These are phyloP conservation scores for Drosophila kohkoa DNA, from an alignment of 1,140 invertebrate species.

Conservation along the genomic window DNA sequence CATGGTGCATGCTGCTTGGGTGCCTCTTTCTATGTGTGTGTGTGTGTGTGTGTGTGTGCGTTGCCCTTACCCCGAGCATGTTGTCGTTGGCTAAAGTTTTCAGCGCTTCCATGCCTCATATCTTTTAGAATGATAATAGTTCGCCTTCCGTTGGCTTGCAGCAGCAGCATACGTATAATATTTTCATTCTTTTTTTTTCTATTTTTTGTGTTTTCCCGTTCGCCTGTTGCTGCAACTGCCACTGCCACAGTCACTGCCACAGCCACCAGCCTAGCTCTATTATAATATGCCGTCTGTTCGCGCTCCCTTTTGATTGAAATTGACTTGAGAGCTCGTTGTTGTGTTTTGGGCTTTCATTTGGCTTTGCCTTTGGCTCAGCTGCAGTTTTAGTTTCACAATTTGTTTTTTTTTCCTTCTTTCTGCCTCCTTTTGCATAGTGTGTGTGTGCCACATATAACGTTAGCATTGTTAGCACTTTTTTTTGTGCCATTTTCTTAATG, in stretches of 20 bases:
- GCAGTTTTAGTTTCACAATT: slow-evolving; percentile 29
- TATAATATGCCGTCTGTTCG: slow-evolving; percentile 25
- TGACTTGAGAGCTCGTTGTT: slow-evolving; percentile 46
- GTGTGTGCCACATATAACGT: slow-evolving; percentile 5
- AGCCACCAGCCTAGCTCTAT: slow-evolving; percentile 34
- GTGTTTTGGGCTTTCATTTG: slow-evolving; percentile 54
- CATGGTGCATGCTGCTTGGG: slow-evolving; percentile 1
- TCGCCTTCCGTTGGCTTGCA: slow-evolving; percentile 57
- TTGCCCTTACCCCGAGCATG: slow-evolving; percentile 38
- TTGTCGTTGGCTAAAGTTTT: slow-evolving; percentile 57
- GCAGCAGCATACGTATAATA: slow-evolving; percentile 37
- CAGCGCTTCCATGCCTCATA: slow-evolving; percentile 72
- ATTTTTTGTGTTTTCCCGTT: slow-evolving; percentile 5
- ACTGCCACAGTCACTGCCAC: slow-evolving; percentile 12
- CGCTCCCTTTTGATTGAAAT: slow-evolving; percentile 34
- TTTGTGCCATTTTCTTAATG: slow-evolving; percentile 44
- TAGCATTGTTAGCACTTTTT: slow-evolving; percentile 49
- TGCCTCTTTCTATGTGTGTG: neutral
- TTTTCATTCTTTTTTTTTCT: neutral
- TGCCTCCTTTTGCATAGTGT: slow-evolving; percentile 19
- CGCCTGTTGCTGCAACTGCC: slow-evolving; percentile 25
- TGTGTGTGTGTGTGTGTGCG: slow-evolving; percentile 20
- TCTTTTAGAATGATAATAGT: slow-evolving; percentile 79
- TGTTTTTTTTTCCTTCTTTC: neutral
- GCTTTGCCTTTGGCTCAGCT: slow-evolving; percentile 25